Conservation (phyloP, 2,797 vertebrate species). For the Chiloscyllium punctatum region DNA sequence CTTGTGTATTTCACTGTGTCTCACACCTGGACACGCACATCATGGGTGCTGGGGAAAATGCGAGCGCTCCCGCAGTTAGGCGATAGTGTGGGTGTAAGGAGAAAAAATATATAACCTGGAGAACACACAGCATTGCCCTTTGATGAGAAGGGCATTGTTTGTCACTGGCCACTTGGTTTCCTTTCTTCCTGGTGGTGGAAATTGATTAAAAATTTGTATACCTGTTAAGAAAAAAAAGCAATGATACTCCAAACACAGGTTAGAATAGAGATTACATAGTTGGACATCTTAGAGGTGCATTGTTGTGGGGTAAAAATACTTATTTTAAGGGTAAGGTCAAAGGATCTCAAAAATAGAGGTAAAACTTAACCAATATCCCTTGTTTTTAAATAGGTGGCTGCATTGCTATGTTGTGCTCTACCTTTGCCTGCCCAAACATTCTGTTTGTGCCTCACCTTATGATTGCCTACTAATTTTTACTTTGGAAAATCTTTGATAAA, state of each 20-base stretch:
- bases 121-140: no score
- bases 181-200: no score
- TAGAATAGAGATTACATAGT: neutral
- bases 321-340: neutral
- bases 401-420: neutral
- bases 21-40: no score
- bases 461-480: neutral
- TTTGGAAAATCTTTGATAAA: neutral
- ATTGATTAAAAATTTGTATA: no score
- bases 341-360: neutral
- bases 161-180: no score
- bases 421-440: neutral
- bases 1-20: no score
- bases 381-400: neutral
- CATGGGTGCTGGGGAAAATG: no score
- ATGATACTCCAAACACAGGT: neutral
- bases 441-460: neutral
- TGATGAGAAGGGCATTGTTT: no score
- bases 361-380: neutral
- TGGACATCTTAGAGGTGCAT: neutral
- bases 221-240: neutral
- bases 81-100: no score
- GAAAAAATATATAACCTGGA: no score
- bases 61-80: no score
- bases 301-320: neutral